Conservation (phyloP, 2,888 invertebrate genomes). For the Horisme vitalbata region DNA sequence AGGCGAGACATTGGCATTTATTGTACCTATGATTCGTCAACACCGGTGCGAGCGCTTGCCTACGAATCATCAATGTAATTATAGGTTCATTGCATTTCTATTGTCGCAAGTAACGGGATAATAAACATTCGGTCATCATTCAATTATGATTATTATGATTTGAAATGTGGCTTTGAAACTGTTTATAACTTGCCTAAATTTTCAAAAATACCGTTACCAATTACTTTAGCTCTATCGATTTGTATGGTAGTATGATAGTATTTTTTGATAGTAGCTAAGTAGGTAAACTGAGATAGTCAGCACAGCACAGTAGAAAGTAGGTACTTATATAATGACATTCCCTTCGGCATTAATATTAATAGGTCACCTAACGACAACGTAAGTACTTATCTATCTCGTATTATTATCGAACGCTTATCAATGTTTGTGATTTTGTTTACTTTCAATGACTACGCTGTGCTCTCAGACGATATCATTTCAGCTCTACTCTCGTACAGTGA, state of each 20-base stretch:
- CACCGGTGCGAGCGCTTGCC: slow-evolving; percentile 42
- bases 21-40: slow-evolving; percentile 74
- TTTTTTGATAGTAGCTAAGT: too few species aligned
- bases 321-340: too few species aligned
- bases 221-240: too few species aligned
- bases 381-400: slow-evolving; percentile 7
- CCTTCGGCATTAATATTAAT: too few species aligned
- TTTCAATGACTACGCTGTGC: slow-evolving; percentile 33
- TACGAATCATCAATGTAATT: slow-evolving; percentile 28
- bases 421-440: slow-evolving; percentile 30
- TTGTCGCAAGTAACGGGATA: slow-evolving; percentile 33
- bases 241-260: too few species aligned
- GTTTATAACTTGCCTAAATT: too few species aligned
- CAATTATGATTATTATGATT: not conserved
- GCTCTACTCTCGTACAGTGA: slow-evolving; percentile 14
- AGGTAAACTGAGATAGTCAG: too few species aligned
- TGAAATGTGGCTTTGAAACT: too few species aligned
- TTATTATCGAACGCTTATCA: slow-evolving; percentile 25
- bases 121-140: slow-evolving; percentile 4
- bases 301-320: too few species aligned
- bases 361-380: slow-evolving; percentile 15
- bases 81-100: slow-evolving; percentile 33
- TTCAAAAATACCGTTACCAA: too few species aligned
- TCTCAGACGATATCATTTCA: slow-evolving; percentile 32
- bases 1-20: slow-evolving; percentile 80